Percentiles rank a stretch among this genome's conserved stretches.
Evolutionary conservation across 2,113 vertebrate species (phyloP).

Genomic region (Chamaetylas fuelleborni): DNA sequence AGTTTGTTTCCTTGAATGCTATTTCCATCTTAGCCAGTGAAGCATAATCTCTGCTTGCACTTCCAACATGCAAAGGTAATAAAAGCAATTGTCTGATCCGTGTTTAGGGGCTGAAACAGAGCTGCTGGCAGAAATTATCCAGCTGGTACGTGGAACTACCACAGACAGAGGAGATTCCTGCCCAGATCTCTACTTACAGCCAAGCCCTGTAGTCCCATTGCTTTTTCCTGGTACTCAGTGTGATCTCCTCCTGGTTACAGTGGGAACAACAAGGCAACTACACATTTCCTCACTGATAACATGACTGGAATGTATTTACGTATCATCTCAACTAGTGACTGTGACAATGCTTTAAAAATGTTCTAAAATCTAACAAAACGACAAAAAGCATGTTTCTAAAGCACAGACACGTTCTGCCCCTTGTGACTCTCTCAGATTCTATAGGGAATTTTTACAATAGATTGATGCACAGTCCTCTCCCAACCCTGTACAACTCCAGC

Average conservation of each 20-base stretch:
- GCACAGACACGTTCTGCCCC: not conserved
- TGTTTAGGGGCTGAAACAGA: not conserved
- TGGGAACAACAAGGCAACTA: not conserved
- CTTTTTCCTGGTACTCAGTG: not conserved
- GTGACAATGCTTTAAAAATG: not conserved
- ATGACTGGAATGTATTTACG: rapidly evolving
- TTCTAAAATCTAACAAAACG: not conserved
- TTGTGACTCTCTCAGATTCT: not conserved
- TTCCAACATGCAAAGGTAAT: not conserved
- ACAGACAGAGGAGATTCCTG: not conserved
- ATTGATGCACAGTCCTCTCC: not conserved
- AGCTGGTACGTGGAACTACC: not conserved
- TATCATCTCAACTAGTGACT: not conserved
- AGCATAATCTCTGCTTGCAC: not conserved
- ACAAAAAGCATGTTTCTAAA: not conserved
- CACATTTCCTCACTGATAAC: not conserved
- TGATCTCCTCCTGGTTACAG: not conserved
- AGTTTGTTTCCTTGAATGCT: not conserved
- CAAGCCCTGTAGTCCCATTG: not conserved
- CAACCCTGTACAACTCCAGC: not conserved
- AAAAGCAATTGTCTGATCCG: not conserved
- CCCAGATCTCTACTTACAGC: not conserved
- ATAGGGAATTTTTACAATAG: not conserved
- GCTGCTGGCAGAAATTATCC: not conserved
- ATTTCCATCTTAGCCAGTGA: not conserved